Percentiles rank a stretch among this genome's conserved stretches.
Conservation (phyloP, 2,113 vertebrate species). For the Pseudorhombus dupliciocellatus region DNA sequence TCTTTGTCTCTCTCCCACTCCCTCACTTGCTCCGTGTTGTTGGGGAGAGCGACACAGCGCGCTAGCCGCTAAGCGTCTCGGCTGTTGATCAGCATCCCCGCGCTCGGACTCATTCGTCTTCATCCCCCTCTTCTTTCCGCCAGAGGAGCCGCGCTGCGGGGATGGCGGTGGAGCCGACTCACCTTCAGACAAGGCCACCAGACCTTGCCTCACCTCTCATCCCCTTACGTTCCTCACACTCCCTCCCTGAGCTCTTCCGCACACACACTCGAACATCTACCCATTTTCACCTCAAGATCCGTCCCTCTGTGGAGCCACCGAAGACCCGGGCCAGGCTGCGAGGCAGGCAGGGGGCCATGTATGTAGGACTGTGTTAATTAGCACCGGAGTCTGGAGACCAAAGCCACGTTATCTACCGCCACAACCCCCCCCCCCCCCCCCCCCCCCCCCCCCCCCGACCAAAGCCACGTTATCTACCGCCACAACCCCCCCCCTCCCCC, state of each 20-base stretch:
- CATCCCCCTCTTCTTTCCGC: constrained; percentile 46
- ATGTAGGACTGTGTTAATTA: constrained; percentile 78
- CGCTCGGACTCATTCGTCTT: constrained; percentile 62
- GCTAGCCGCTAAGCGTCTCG: constrained; percentile 52
- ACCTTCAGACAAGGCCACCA: constrained; percentile 80
- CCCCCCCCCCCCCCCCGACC: constrained; percentile 38
- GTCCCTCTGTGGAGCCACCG: constrained; percentile 35
- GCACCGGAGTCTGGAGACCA: constrained; percentile 67
- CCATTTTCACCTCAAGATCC: constrained; percentile 12
- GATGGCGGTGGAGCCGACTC: constrained; percentile 61
- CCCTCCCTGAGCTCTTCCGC: constrained; percentile 30
- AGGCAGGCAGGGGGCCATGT: constrained; percentile 61
- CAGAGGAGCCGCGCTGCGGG: constrained; percentile 59
- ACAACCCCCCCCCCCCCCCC: constrained; percentile 42
- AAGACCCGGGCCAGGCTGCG: constrained; percentile 49
- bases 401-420: constrained; percentile 62
- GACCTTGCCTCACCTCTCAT: constrained; percentile 59
- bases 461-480: constrained; percentile 63
- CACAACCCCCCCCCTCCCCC: constrained; percentile 40
- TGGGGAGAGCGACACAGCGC: constrained; percentile 49
- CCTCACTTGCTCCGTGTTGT: constrained; percentile 36
- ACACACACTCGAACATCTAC: background rate
- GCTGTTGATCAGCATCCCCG: constrained; percentile 59
- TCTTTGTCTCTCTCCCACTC: constrained; percentile 11
- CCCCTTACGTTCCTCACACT: constrained; percentile 38